A percentile compares a stretch with the other conserved stretches of the same genome.
Conservation (phyloP, 2,113 vertebrate genomes). For the Lethenteron reissneri region DNA sequence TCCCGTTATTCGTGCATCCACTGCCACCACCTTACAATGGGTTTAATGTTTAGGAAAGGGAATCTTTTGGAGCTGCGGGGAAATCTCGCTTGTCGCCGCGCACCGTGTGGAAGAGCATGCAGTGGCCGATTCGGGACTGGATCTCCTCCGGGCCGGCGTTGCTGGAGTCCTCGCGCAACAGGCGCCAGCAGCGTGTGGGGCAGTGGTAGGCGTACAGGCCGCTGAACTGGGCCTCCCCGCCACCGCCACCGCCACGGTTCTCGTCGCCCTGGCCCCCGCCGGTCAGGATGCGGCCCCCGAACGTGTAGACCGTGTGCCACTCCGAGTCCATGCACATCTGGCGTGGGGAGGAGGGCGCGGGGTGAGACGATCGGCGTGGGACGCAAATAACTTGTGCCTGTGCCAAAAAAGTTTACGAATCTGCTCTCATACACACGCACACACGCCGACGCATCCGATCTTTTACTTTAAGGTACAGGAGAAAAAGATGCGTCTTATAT, state of each 20-base stretch:
- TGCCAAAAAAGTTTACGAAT: no score
- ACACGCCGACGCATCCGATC: no score
- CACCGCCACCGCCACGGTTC: constrained; percentile 69
- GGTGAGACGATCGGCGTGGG: not conserved
- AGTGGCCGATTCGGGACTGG: constrained; percentile 92
- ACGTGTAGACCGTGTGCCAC: constrained; percentile 98
- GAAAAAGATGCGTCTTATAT: not conserved
- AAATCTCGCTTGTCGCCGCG: constrained; percentile 9
- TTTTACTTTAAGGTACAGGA: not conserved
- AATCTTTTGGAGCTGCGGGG: no score
- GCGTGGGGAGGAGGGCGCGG: constrained; percentile 6
- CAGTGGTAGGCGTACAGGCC: constrained; percentile 85
- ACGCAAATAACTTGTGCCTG: no score
- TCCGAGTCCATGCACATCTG: constrained; percentile 99
- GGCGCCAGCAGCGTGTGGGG: constrained; percentile 59
- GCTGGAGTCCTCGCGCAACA: constrained; percentile 81
- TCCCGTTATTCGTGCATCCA: no score
- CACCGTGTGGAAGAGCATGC: constrained; percentile 91
- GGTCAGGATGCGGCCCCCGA: constrained; percentile 79
- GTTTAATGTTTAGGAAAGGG: not conserved
- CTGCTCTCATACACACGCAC: no score
- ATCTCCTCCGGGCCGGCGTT: constrained; percentile 92
- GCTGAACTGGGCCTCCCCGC: constrained; percentile 85
- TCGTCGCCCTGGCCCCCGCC: constrained; percentile 86
- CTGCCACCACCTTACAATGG: not conserved